These are phyloP conservation scores for Synergus laeviventris DNA, from an alignment of 2,888 invertebrate genomes.

Conservation along the genomic window DNA sequence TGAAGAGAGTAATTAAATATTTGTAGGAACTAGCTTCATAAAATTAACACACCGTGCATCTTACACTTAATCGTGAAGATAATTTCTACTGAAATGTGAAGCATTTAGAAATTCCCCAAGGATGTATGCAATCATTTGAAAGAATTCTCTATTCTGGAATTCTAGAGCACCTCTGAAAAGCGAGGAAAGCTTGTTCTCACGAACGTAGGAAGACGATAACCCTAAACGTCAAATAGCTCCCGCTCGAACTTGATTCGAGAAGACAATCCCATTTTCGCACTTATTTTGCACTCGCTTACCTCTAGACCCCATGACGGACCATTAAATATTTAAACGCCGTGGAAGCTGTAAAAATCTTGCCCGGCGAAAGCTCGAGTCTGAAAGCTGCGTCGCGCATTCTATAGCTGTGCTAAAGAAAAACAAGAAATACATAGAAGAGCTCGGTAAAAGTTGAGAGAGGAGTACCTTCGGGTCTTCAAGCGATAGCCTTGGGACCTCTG, in stretches of 20 bases:
- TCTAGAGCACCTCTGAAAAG: neutral
- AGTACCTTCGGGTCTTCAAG: conserved; percentile 28
- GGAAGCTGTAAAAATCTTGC: conserved; percentile 61
- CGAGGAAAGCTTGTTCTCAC: conserved; percentile 25
- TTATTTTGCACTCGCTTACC: conserved; percentile 58
- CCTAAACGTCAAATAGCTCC: conserved; percentile 52
- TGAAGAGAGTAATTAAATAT: conserved; percentile 9
- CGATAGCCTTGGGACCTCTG: conserved; percentile 47
- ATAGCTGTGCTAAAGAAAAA: neutral
- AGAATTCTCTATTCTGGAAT: neutral
- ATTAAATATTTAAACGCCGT: conserved; percentile 68
- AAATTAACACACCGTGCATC: neutral
- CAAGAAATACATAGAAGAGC: neutral
- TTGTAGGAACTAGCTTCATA: neutral
- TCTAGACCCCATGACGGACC: conserved; percentile 46
- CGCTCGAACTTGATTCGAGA: conserved; percentile 46
- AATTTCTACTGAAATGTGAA: neutral
- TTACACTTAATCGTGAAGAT: conserved; percentile 8
- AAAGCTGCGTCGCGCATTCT: conserved; percentile 12
- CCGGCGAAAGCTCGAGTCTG: conserved; percentile 39
- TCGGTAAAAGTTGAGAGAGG: conserved; percentile 23
- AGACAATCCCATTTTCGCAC: conserved; percentile 60
- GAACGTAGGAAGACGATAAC: conserved; percentile 47
- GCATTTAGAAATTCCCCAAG: neutral
- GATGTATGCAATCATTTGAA: neutral